Percentiles rank a stretch among this genome's conserved stretches.
phyloP scores from a whole-genome alignment of 2,113 vertebrate genomes.

The Cairina moschata region DNA sequence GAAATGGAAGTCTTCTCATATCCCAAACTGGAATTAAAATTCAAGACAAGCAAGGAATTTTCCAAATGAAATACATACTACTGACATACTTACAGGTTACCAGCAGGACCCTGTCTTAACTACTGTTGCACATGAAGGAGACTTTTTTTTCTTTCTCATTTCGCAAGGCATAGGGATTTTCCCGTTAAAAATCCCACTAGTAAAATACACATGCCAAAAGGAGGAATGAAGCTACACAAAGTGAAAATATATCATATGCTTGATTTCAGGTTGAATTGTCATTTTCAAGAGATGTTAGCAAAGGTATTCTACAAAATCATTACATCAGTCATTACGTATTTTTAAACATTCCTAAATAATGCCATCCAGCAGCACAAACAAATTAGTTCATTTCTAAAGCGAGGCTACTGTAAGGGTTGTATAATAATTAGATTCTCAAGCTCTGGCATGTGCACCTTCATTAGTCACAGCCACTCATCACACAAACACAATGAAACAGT shows the following conservation, averaged over 20 bases:
- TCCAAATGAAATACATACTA: not conserved
- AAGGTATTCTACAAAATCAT: not conserved
- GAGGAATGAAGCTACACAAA: not conserved
- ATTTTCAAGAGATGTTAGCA: not conserved
- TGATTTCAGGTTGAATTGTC: not conserved
- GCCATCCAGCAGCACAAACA: not conserved
- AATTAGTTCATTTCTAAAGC: not conserved
- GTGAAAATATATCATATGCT: not conserved
- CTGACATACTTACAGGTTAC: not conserved
- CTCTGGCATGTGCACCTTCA: not conserved
- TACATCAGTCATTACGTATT: not conserved
- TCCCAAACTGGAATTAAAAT: not conserved
- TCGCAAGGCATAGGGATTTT: not conserved
- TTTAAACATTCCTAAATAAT: not conserved
- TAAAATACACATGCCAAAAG: not conserved
- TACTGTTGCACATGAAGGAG: not conserved
- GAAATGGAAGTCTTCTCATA: not conserved
- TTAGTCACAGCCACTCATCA: not conserved
- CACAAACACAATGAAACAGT: not conserved
- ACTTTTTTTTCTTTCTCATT: not conserved
- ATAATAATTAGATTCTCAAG: not conserved
- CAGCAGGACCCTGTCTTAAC: not conserved
- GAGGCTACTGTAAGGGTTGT: not conserved
- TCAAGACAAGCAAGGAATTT: not conserved
- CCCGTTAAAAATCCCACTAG: not conserved